Evolutionary conservation across 1,140 invertebrate genomes (phyloP).

Genomic region (Leptinotarsa defecta): DNA sequence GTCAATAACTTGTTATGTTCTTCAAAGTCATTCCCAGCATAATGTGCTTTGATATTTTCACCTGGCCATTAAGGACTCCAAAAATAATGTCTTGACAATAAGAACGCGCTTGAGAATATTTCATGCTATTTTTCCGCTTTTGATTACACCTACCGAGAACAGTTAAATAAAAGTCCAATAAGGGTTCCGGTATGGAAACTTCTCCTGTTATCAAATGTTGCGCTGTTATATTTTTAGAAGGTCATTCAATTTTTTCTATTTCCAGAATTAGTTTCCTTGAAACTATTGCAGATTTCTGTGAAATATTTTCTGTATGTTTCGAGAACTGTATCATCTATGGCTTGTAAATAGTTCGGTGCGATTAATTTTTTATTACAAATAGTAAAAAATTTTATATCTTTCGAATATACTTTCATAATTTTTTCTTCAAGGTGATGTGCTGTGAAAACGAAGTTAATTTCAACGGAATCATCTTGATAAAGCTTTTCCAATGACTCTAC

Average conservation of each 20-base stretch:
- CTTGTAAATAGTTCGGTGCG: not conserved
- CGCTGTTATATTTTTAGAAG: slow-evolving; percentile 1
- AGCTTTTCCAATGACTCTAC: slow-evolving; percentile 8
- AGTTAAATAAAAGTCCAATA: not conserved
- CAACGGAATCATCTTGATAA: slow-evolving; percentile 11
- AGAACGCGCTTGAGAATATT: not conserved
- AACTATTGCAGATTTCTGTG: slow-evolving; percentile 5
- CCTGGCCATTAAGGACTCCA: not conserved
- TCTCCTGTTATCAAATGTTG: not conserved
- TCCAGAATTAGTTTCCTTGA: not conserved
- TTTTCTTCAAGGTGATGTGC: slow-evolving; percentile 15
- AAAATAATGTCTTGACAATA: slow-evolving; percentile 5
- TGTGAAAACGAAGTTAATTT: not conserved
- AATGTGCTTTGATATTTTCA: slow-evolving; percentile 35
- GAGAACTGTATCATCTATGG: not conserved
- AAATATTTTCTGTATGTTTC: slow-evolving; percentile 9
- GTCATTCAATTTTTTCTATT: slow-evolving; percentile 6
- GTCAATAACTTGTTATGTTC: slow-evolving; percentile 38
- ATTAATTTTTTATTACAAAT: slow-evolving; percentile 12
- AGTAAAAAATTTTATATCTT: slow-evolving; percentile 10
- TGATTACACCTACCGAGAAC: not conserved
- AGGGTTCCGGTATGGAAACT: not conserved
- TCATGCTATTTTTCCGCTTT: not conserved
- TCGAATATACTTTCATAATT: not conserved
- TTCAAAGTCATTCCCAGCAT: slow-evolving; percentile 39